Percentiles rank a stretch among this genome's conserved stretches.
These are phyloP conservation scores for Eumaeus atala DNA, from an alignment of 1,140 invertebrate genomes.

Conservation along the genomic window DNA sequence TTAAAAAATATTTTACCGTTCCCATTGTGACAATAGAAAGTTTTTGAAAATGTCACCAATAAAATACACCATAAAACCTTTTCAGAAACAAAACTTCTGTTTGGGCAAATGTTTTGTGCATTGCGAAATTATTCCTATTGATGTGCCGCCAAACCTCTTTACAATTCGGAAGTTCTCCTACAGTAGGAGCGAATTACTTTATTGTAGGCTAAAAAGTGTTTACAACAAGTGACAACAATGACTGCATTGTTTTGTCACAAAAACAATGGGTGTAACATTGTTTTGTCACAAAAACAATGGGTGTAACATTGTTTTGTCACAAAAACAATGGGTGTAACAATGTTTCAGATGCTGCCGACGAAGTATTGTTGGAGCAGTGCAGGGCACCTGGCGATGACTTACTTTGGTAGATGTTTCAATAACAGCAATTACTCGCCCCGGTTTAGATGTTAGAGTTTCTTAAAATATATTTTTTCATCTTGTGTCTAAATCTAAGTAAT, in stretches of 20 bases:
- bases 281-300: conserved; percentile 4
- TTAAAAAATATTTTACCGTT: conserved; percentile 1
- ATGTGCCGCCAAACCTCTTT: neutral
- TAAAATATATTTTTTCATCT: too few relatives aligned
- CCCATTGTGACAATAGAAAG: neutral
- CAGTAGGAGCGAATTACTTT: conserved; percentile 5
- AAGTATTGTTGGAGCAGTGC: conserved; percentile 7
- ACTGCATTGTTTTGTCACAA: conserved; percentile 4
- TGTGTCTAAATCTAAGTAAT: too few relatives aligned
- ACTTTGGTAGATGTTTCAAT: too few relatives aligned
- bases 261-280: conserved; percentile 1
- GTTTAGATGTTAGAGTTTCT: too few relatives aligned
- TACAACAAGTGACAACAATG: too few relatives aligned
- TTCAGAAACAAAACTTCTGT: neutral
- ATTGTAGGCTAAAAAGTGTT: neutral
- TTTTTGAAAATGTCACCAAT: conserved; percentile 7
- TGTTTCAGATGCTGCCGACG: neutral
- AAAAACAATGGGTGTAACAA: neutral
- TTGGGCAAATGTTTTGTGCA: neutral
- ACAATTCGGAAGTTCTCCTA: neutral
- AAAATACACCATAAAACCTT: conserved; percentile 4
- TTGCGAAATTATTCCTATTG: neutral
- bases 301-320: neutral
- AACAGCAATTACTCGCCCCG: too few relatives aligned
- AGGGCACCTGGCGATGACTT: conserved; percentile 3